Evolutionary conservation across 2,797 vertebrate genomes (phyloP), one percentile per base, ranked within the genome.

Genomic region (Margarornis squamiger): DNA sequence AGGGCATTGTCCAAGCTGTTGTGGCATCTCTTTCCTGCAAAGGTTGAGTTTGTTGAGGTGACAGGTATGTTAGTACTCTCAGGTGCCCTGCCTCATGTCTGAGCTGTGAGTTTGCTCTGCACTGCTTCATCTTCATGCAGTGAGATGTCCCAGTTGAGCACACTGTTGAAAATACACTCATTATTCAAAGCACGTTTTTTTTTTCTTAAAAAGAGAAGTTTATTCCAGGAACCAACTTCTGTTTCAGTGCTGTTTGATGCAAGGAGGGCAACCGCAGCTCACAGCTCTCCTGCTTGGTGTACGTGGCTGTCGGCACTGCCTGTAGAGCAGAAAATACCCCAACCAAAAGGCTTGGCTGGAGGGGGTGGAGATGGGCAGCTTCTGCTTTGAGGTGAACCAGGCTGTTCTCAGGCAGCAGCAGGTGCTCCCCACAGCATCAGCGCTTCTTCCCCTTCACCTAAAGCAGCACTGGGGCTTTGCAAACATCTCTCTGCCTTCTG

Each of bases 121-220:
- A 1, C 48, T 0, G 0, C 74, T 51, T 79, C 48, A 30, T 39
- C 29, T 43, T 59, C 2, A 0, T 12, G n/a, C 4, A 0, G 12
- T 0, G 8, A 32, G 23, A 18, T 36, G 51, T 4, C 20, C 48
- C 43, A 19, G 34, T 10, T 20, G 54, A 39, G 46, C 46, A 43
- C 43, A 36, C 22, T 38, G 18, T 27, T 52, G 27, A n/a, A 85
- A 89, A 32, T 41, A n/a, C 2, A 0, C 21, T 4, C 7, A 12
- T 68, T 79, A 48, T 75, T 91, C 39, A 68, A 51, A 81, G 43
- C 16, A 6, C 43, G 43, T 68, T 82, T 74, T 48, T 15, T 14
- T 49, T 20, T 78, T 85, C 51, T 68, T 36, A 27, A 80, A 86
- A 82, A 45, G 32, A 52, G 57, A 93, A 46, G 36, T 66, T 68